phyloP scores from a whole-genome alignment of 2,888 invertebrate species.

The Andrena camellia region DNA sequence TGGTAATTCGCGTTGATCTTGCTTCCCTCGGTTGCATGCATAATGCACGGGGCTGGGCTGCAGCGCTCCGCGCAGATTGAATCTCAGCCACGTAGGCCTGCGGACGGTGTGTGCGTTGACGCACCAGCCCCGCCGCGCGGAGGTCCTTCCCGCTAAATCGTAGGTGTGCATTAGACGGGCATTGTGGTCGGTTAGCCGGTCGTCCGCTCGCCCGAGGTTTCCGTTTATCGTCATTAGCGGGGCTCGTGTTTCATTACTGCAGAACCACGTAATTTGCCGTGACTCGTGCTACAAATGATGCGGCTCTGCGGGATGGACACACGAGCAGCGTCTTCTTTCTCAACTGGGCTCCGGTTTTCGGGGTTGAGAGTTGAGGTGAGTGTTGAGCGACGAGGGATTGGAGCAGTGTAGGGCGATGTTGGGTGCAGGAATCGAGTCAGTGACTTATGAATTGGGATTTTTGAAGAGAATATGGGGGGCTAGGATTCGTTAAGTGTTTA shows the following conservation, averaged over 20 bases:
- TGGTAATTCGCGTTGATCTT: slow-evolving; percentile 50
- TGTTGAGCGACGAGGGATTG: neutral
- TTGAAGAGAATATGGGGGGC: too few relatives aligned
- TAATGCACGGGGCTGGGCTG: slow-evolving; percentile 40
- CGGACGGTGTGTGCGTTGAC: slow-evolving; percentile 1
- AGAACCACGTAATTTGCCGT: slow-evolving; percentile 18
- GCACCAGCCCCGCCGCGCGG: neutral
- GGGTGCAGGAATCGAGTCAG: too few relatives aligned
- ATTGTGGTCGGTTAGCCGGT: slow-evolving; percentile 37
- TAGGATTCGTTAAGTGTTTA: too few relatives aligned
- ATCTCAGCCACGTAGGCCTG: slow-evolving; percentile 38
- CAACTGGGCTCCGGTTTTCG: neutral
- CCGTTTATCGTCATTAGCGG: slow-evolving; percentile 45
- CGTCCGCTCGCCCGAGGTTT: slow-evolving; percentile 37
- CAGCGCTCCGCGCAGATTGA: slow-evolving; percentile 35
- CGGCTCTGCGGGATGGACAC: neutral
- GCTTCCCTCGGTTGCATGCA: slow-evolving; percentile 31
- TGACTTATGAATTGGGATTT: too few relatives aligned
- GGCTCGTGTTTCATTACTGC: slow-evolving; percentile 35
- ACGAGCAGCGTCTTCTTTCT: neutral
- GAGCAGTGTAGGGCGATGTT: neutral
- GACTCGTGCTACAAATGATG: slow-evolving; percentile 32
- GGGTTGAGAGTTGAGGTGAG: neutral
- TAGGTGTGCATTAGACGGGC: slow-evolving; percentile 52
- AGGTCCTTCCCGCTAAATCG: slow-evolving; percentile 31